Evolutionary conservation across 2,113 vertebrate genomes (phyloP).

Genomic region (Craseonycteris thonglongyai): DNA sequence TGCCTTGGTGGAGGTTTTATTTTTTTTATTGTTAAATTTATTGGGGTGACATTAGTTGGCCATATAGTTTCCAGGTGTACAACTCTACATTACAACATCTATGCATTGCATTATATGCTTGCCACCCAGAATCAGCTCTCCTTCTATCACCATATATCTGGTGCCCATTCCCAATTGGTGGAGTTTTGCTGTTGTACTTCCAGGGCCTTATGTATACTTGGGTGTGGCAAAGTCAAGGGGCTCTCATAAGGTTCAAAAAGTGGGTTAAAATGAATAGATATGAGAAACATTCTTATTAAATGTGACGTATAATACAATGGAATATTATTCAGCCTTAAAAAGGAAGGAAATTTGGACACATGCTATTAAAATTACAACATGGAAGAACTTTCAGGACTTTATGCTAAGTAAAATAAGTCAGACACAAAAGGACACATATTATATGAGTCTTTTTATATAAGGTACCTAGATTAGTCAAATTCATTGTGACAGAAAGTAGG

Average conservation of each 20-base stretch:
- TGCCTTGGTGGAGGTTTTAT: neutral
- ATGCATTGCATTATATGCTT: too few species aligned
- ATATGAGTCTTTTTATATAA: neutral
- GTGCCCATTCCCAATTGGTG: too few species aligned
- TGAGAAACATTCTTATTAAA: neutral
- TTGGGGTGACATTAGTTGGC: too few species aligned
- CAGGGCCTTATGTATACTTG: neutral
- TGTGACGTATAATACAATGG: neutral
- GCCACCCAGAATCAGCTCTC: too few species aligned
- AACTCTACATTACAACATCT: too few species aligned
- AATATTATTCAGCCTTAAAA: neutral
- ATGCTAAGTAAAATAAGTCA: neutral
- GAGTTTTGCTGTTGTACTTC: neutral
- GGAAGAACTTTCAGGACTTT: neutral
- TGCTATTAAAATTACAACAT: neutral
- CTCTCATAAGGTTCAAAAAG: neutral
- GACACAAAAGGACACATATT: neutral
- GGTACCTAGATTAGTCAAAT: neutral
- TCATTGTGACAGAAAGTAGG: neutral
- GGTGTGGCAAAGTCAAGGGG: neutral
- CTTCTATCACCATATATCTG: too few species aligned
- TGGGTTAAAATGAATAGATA: neutral
- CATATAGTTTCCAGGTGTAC: too few species aligned
- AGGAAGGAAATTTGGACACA: constrained; percentile 5
- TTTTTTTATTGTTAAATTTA: too few species aligned